These are phyloP conservation scores for Heterodera schachtii DNA, from an alignment of 1,140 invertebrate species.

Conservation along the genomic window DNA sequence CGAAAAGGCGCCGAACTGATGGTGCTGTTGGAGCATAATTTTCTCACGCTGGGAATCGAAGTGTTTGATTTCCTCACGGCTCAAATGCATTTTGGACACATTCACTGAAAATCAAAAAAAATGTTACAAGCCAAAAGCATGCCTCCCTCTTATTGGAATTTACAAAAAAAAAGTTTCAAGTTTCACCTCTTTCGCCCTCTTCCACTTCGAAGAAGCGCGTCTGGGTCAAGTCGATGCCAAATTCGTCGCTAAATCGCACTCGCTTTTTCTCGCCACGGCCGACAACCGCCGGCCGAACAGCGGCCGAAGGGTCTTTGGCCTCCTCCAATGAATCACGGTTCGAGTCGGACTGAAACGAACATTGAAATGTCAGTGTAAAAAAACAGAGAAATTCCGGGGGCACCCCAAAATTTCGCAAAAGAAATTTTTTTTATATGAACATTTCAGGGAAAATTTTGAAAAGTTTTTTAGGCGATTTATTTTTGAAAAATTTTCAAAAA, in stretches of 20 bases:
- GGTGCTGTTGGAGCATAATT: neutral
- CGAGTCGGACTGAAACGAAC: neutral
- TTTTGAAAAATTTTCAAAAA: too few species aligned
- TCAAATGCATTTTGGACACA: slow-evolving; percentile 17
- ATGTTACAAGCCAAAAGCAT: neutral
- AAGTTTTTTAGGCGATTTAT: too few species aligned
- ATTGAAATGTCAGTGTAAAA: neutral
- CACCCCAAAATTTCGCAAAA: too few species aligned
- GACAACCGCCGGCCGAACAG: too few species aligned
- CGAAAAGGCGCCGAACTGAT: neutral
- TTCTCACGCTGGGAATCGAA: slow-evolving; percentile 23
- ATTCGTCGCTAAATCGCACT: slow-evolving; percentile 12
- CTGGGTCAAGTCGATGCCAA: slow-evolving; percentile 6
- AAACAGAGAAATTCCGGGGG: too few species aligned
- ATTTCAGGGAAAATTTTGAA: too few species aligned
- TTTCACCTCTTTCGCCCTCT: slow-evolving; percentile 22
- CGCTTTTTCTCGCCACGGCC: slow-evolving; percentile 5
- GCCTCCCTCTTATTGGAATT: too few species aligned
- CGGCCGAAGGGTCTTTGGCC: neutral
- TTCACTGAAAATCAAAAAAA: slow-evolving; percentile 10
- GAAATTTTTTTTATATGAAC: too few species aligned
- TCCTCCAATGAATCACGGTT: neutral
- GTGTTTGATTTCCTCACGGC: slow-evolving; percentile 18
- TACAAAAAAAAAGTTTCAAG: too few species aligned
- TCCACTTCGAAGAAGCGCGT: slow-evolving; percentile 19